Evolutionary conservation across 2,888 invertebrate species (phyloP), one percentile per base, ranked within the genome.

Genomic region (Oligia fasciuncula): DNA sequence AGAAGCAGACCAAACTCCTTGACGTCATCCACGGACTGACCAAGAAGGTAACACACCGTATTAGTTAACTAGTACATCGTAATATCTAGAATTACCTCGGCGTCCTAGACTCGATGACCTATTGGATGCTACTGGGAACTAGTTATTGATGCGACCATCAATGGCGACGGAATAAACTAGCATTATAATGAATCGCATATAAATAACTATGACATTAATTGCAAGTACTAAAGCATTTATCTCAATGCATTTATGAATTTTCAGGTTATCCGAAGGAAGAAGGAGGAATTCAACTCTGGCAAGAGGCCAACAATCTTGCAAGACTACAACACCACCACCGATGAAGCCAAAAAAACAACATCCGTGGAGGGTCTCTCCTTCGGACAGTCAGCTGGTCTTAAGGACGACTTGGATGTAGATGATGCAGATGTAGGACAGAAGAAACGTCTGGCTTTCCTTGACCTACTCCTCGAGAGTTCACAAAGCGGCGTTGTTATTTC

Each of bases 361-460:
- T 96, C 97, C 3, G 97, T 98, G 2, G 97, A 98, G 85, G 98
- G 98, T 74, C 95, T 98, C 9, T 98, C 98, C 0, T 98, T 97
- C 90, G 98, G 98, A 5, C 98, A 98, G 90, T 97, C 98, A 0
- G 96, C 97, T 57, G 98, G 98, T 29, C 97, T 98, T 9, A 98
- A 98, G 92, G 98, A 98, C 91, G 98, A 98, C 94, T 96, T 98
- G 89, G 98, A 98, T 92, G 98, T 98, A 68, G 98, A 98, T 78
- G 98, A 98, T 75, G 97, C 97, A 72, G 98, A 98, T 91, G 97
- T 98, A 79, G 98, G 98, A 23, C 98, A 98, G 91, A 98, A 98
- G 95, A 98, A 98, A 91, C 97, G 98, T 89, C 96, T 98, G 74
- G 99, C 99, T 72, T 99, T 99, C 95, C 97, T 99, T 88, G 99